These are phyloP conservation scores for Cyclura pinguis DNA, from an alignment of 2,797 vertebrate genomes.

Conservation along the genomic window DNA sequence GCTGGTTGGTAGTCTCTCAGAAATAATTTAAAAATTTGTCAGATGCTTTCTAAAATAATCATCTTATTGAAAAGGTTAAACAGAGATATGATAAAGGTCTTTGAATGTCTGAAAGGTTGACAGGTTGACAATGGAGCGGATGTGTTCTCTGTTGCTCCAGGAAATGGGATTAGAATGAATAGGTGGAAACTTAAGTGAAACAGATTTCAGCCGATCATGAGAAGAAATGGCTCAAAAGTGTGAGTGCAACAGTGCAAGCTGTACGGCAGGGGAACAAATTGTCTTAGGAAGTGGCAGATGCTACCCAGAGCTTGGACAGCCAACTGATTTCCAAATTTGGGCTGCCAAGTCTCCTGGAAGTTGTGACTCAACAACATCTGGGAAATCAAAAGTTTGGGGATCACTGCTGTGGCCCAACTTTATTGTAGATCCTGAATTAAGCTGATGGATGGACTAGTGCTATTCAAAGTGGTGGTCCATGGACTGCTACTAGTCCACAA, in stretches of 20 bases:
- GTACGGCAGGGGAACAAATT: neutral
- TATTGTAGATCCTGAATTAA: neutral
- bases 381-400: neutral
- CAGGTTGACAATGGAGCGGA: neutral
- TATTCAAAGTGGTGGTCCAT: too few relatives aligned
- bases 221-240: too few relatives aligned
- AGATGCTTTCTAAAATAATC: conserved; percentile 31
- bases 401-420: neutral
- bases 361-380: neutral
- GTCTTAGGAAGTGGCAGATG: neutral
- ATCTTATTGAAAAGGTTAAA: conserved; percentile 15
- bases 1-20: too few relatives aligned
- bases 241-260: neutral
- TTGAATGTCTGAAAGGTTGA: neutral
- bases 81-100: neutral
- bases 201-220: neutral
- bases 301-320: neutral
- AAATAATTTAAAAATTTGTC: conserved; percentile 12
- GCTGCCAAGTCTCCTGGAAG: neutral
- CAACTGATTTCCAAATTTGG: neutral
- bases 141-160: neutral
- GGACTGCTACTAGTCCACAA: too few relatives aligned
- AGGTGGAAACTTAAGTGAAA: neutral
- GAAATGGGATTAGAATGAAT: neutral
- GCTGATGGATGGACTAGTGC: neutral